Base-by-base conservation (phyloP, 1,140 invertebrate species). In the Lucilia cuprina region DNA sequence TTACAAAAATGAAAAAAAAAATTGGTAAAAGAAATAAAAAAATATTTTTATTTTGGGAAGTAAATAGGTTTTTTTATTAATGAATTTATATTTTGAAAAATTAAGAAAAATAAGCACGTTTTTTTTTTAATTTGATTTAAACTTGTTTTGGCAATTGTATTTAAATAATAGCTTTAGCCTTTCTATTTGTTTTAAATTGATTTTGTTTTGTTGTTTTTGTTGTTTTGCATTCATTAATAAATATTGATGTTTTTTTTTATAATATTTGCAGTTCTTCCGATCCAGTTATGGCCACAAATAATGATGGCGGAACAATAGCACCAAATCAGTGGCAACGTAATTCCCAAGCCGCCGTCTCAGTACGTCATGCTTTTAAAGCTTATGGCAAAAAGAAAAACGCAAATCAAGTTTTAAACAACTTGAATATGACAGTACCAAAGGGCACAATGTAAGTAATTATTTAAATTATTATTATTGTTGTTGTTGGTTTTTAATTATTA, bases 341-440 rank as follows among this genome's bases (percentile, higher is more conserved):
- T 87, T 92, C 94, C 86, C 95, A 96, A 89, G 94, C 96, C 84
- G 96, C 96, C 10, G 96, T 97, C 25, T 96, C 95, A 87, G 96
- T 97, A 14, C 92, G 96, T 85, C 94, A 96, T 87, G 96, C 97
- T 7, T 96, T 95, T 93, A 98, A 98, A 91, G 94, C 94, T 85
- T 98, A 98, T 89, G 97, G 97, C 74, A 95, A 95, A 87, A 96
- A 95, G 89, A 96, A 95, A 87, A 95, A 95, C 84, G 95, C 96
- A 19, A 95, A 96, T 87, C 94, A 95, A 74, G 96, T 98, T 35
- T 93, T 98, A 75, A 95, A 95, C 86, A 96, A 96, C 86, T 94
- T 98, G 25, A 96, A 95, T 91, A 97, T 98, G 95, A 97, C 96
- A 60, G 97, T 98, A 70, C 95, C 95, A 75, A 97, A 97, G 91